Base-by-base conservation (phyloP, 2,113 vertebrate species). In the Pycnonotus jocosus region DNA sequence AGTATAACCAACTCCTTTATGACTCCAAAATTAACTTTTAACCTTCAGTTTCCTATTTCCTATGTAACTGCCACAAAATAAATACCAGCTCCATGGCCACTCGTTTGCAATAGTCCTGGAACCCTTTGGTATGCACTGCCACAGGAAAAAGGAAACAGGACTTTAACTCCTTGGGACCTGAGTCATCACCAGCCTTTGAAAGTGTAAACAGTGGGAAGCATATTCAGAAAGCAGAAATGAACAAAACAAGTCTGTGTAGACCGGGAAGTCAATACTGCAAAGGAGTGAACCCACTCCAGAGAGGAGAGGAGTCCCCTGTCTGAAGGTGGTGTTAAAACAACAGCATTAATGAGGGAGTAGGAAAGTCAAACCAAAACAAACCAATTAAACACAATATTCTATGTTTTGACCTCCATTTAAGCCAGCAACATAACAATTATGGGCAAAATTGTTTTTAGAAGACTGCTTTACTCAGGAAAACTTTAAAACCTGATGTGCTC, bases 21-120 rank as follows among this genome's bases (percentile, higher is more conserved):
- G 57, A 53, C 60, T 65, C 60, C 56, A 64, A 88, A 85, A 95
- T 93, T 79, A 94, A 81, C 81, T 88, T 97, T 79, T 93, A 91
- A 85, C 91, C 91, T 77, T 53, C 37, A 25, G 38, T 90, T 96
- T 95, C 91, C 92, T 72, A 38, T 81, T 94, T 96, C 68, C 81
- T 86, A 53, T 25, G 15, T 23, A 44, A 21, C 57, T 76, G 44
- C 47, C 69, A 77, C 40, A 90, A 78, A 96, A 65, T n/a, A 92
- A 91, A 81, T 58, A 82, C 40, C 51, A 83, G 18, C 17, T 92
- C 53, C 45, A 12, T 4, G 44, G 54, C 33, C 45, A 28, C 44
- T 86, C 6, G 2, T 20, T 13, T 20, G 68, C 24, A 61, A 45
- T 11, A 69, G 78, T 48, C 47, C 45, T 90, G 61, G 78, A 85